Evolutionary conservation across 2,888 invertebrate genomes (phyloP), one percentile per base, ranked within the genome.

Genomic region (Flexamia atlantica): DNA sequence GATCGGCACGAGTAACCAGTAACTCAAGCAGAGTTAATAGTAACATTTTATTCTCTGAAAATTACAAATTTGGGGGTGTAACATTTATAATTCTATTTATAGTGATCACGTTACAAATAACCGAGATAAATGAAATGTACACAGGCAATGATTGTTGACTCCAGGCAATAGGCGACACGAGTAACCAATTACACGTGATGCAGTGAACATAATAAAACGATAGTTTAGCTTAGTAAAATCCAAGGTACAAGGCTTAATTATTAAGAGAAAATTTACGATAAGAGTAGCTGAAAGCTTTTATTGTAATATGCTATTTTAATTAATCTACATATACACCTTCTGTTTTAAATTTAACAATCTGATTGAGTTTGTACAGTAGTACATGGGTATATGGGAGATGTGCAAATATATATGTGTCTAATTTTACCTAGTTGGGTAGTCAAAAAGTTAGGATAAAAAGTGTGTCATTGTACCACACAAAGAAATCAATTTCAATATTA

Each of bases 351-450:
- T 20, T 64, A 30, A 57, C 57, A 57, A 23, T 57, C 64, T 25
- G 64, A 64, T 64, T 64, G 64, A 57, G 57, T 64, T 64, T 64
- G 64, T 64, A 64, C 64, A 64, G 64, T 14, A 25, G 64, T 57
- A 64, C 30, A 12, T 64, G 64, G 64, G 64, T 28, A 64, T 28
- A 64, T 14, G 64, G 64, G 30, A 64, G 64, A 64, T 14, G 64
- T 64, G 64, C 64, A 64, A 17, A 28, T 64, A 64, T 64, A 1
- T 64, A 64, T 30, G 30, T 64, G 28, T 64, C 64, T 64, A 64
- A 5, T 28, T 60, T 4, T 9, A 25, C 5, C 28, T 64, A 25
- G 30, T 30, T 64, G 64, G 64, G 30, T 14, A 64, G 64, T 28
- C 30, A 64, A 64, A 64, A 14, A 4, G n/a, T 3, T 12, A 28